Percentiles rank a stretch among this genome's conserved stretches.
These are phyloP conservation scores for Dione juno DNA, from an alignment of 2,888 invertebrate species.

Conservation along the genomic window DNA sequence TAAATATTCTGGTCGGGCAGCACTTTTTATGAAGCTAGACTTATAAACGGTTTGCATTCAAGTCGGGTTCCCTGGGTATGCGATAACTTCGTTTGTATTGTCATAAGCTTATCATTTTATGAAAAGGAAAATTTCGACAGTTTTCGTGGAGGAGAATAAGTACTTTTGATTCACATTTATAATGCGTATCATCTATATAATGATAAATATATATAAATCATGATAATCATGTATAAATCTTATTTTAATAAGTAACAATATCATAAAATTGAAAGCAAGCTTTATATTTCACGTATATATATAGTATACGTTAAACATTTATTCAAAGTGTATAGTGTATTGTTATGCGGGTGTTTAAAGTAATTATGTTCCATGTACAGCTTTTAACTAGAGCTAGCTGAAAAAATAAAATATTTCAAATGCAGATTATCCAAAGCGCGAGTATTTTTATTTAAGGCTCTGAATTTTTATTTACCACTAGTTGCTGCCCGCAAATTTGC, in stretches of 20 bases:
- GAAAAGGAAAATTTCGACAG: constrained; percentile 11
- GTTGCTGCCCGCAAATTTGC: too few relatives aligned
- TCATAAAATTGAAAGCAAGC: background rate
- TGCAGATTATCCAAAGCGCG: background rate
- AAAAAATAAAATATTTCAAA: constrained; percentile 14
- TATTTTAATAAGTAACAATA: too few relatives aligned
- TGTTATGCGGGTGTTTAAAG: constrained; percentile 24
- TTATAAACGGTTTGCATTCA: constrained; percentile 18
- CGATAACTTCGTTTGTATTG: constrained; percentile 25
- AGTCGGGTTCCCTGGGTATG: constrained; percentile 6
- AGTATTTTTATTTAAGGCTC: background rate
- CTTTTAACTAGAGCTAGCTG: constrained; percentile 18
- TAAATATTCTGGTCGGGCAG: constrained; percentile 11
- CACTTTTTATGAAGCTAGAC: background rate
- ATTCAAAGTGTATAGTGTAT: background rate
- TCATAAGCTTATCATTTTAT: constrained; percentile 22
- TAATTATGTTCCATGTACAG: constrained; percentile 17
- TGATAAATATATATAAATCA: too few relatives aligned
- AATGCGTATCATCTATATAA: too few relatives aligned
- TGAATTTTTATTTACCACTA: background rate
- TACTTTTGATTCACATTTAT: background rate
- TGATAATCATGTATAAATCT: too few relatives aligned
- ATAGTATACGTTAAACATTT: background rate
- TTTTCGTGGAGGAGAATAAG: constrained; percentile 4
- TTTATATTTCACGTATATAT: background rate